Conservation (phyloP, 2,888 invertebrate genomes). For the Habrosyne pyritoides region DNA sequence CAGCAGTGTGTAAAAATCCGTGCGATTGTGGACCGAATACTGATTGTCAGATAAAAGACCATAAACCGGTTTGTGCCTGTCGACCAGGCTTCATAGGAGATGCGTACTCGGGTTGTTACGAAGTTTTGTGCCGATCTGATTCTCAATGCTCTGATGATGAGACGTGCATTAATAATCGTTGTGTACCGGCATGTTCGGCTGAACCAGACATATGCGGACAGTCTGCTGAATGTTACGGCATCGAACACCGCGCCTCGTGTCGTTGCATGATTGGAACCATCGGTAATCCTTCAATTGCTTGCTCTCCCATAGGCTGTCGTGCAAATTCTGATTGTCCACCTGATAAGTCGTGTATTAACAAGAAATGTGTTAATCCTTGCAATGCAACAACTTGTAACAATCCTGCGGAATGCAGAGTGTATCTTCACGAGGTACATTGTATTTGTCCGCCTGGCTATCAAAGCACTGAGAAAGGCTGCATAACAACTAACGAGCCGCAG, state of each 20-base stretch:
- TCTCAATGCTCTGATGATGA: constrained; percentile 92
- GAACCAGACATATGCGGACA: constrained; percentile 89
- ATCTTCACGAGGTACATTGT: constrained; percentile 90
- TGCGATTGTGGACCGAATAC: constrained; percentile 94
- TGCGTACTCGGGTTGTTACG: constrained; percentile 91
- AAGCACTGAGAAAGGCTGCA: constrained; percentile 85
- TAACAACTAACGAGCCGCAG: constrained; percentile 81
- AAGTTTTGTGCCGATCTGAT: constrained; percentile 88
- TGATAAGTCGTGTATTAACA: constrained; percentile 91
- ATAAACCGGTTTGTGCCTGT: constrained; percentile 95
- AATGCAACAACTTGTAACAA: constrained; percentile 87
- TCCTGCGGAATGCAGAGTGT: constrained; percentile 89
- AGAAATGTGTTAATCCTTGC: constrained; percentile 91
- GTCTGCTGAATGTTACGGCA: constrained; percentile 90
- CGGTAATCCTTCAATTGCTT: constrained; percentile 91
- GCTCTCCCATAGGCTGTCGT: constrained; percentile 91
- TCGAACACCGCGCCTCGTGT: constrained; percentile 92
- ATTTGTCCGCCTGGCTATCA: constrained; percentile 91
- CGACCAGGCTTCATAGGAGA: constrained; percentile 92
- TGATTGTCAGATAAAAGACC: constrained; percentile 91
- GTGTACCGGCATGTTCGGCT: constrained; percentile 90
- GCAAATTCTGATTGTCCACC: constrained; percentile 91
- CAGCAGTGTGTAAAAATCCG: constrained; percentile 91
- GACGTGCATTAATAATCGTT: constrained; percentile 91
- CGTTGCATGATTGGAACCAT: constrained; percentile 91